Evolutionary conservation across 2,113 vertebrate genomes (phyloP), one percentile per base, ranked within the genome.

Genomic region (Tretioscincus oriximinensis): DNA sequence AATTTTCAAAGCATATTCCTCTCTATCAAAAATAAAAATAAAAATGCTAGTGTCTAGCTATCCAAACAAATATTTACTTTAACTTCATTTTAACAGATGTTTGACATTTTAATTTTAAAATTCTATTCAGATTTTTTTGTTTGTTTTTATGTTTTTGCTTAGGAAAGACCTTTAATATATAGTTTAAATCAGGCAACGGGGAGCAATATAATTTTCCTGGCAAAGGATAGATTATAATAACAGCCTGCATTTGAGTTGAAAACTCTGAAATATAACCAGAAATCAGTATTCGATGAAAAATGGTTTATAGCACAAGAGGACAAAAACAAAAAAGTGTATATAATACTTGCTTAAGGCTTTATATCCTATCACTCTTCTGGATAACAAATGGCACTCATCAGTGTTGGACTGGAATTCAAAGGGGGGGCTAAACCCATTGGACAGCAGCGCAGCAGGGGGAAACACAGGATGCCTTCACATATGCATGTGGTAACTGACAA

Each of bases 31-130:
- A 35, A 72, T 41, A 41, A 41, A 41, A 41, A 41, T 41, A 41
- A 18, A 60, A 85, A 82, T 29, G 9, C 21, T 75, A 88, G 22
- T 28, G 21, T 26, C 80, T 26, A 35, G 80, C 31, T 89, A 91
- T 86, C 65, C 75, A 90, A 88, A 84, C 28, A 87, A 64, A 3
- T 49, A 26, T 80, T 88, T 85, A 8, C 88, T 89, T 90, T 74
- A 47, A 76, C 74, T 71, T 79, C 81, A 45, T 18, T 87, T 81
- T 1, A 1, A n/a, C 78, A 64, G 78, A 29, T 81, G 71, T 64
- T 58, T 87, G 78, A 66, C 21, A 45, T 85, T 90, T 86, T 64
- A 73, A 66, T 45, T 45, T 58, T 58, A 58, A 58, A 58, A 58
- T 58, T 5, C 54, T 18, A 18, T 58, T 18, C 12, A 18, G 54